A percentile compares a stretch with the other conserved stretches of the same genome.
phyloP scores from a whole-genome alignment of 2,888 invertebrate genomes.

The Chymomyza procnemis region DNA sequence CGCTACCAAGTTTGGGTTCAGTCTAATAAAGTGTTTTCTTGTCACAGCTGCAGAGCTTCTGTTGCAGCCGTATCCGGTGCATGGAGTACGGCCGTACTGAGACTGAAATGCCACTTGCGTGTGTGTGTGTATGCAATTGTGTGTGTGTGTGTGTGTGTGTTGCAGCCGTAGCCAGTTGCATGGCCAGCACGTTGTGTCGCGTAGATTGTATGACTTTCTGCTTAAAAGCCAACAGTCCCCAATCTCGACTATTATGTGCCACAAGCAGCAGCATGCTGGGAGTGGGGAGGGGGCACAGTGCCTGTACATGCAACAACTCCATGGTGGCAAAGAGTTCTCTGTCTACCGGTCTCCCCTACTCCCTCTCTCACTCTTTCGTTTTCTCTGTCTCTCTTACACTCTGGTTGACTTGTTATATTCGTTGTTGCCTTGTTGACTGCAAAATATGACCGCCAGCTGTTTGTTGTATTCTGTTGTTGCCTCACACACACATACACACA shows the following conservation, averaged over 20 bases:
- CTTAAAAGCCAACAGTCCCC: slow-evolving; percentile 59
- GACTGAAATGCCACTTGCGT: background rate
- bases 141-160: slow-evolving; percentile 19
- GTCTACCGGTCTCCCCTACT: background rate
- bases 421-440: slow-evolving; percentile 72
- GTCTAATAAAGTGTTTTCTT: slow-evolving; percentile 60
- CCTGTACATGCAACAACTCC: background rate
- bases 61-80: background rate
- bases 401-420: slow-evolving; percentile 58
- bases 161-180: slow-evolving; percentile 3
- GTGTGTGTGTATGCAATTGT: slow-evolving; percentile 22
- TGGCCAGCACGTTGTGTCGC: slow-evolving; percentile 17
- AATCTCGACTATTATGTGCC: slow-evolving; percentile 20
- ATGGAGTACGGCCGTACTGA: background rate
- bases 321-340: background rate
- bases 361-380: background rate
- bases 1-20: slow-evolving; percentile 75
- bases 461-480: slow-evolving; percentile 49
- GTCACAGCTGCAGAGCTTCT: slow-evolving; percentile 10
- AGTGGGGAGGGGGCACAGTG: background rate
- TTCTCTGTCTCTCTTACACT: too few species aligned
- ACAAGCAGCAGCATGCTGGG: background rate
- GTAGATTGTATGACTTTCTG: slow-evolving; percentile 59
- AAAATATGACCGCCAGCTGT: slow-evolving; percentile 72
- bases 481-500: slow-evolving; percentile 7